phyloP scores from a whole-genome alignment of 2,888 invertebrate species.

The Melinopterus prodromus region DNA sequence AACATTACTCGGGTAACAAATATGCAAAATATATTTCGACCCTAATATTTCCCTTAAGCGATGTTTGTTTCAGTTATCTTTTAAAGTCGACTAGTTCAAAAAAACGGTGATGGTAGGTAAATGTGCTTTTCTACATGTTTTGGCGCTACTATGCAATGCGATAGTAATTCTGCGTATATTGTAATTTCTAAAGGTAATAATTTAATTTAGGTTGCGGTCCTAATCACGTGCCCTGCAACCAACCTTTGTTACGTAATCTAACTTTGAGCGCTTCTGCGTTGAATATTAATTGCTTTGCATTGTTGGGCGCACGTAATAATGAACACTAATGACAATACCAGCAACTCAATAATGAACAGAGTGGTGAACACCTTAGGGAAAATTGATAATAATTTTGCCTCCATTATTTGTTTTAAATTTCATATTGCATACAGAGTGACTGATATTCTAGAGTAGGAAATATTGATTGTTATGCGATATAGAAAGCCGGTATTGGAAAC shows the following conservation, averaged over 20 bases:
- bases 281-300: background rate
- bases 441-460: no score
- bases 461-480: no score
- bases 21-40: background rate
- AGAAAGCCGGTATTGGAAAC: no score
- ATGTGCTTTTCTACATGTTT: no score
- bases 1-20: background rate
- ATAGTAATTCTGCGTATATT: background rate
- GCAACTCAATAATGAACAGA: background rate
- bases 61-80: slow-evolving; percentile 4
- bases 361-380: background rate
- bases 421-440: no score
- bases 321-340: background rate
- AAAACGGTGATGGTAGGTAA: no score
- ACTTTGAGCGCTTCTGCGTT: background rate
- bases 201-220: background rate
- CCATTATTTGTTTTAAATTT: background rate
- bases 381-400: background rate
- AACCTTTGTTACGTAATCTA: background rate
- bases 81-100: background rate
- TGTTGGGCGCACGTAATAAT: background rate
- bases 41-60: slow-evolving; percentile 4
- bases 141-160: background rate
- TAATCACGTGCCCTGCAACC: background rate
- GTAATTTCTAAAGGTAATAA: background rate